phyloP scores from a whole-genome alignment of 37 sponge, comb jelly and placozoan genomes.

The Hexactinellida sp. region DNA sequence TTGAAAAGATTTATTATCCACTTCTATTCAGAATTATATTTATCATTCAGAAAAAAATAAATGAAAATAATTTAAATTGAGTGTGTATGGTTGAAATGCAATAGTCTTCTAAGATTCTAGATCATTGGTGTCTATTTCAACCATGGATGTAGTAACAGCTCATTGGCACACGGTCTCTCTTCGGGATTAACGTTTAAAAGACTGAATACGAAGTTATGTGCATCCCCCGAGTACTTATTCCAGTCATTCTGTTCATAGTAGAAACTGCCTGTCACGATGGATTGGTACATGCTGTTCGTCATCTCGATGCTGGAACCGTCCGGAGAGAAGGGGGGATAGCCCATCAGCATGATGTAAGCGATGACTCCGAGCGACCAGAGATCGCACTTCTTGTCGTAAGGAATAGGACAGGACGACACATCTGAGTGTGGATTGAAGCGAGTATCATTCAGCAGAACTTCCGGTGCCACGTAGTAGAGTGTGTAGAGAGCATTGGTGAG shows the following conservation, averaged over 20 bases:
- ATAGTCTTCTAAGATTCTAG: no score
- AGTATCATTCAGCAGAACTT: slow-evolving; percentile 58
- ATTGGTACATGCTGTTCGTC: background rate
- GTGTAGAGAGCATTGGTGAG: slow-evolving; percentile 17
- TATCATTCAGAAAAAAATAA: no score
- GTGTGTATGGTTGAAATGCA: no score
- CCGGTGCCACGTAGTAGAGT: slow-evolving; percentile 77
- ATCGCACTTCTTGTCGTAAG: slow-evolving; percentile 94
- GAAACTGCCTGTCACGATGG: background rate
- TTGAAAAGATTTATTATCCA: no score
- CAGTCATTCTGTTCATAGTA: background rate
- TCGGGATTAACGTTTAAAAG: background rate
- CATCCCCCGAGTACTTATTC: background rate
- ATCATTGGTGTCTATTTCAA: no score
- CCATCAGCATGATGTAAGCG: slow-evolving; percentile 18
- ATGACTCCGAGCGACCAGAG: slow-evolving; percentile 84
- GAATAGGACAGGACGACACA: slow-evolving; percentile 35
- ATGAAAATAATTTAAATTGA: no score
- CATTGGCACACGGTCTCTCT: background rate
- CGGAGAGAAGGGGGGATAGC: background rate
- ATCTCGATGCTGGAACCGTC: background rate
- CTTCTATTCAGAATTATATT: no score
- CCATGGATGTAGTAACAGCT: background rate
- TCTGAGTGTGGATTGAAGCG: background rate
- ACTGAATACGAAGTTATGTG: slow-evolving; percentile 11